Percentiles rank a stretch among this genome's conserved stretches.
Evolutionary conservation across 2,888 invertebrate species (phyloP).

Genomic region (Drosophila pullipes): DNA sequence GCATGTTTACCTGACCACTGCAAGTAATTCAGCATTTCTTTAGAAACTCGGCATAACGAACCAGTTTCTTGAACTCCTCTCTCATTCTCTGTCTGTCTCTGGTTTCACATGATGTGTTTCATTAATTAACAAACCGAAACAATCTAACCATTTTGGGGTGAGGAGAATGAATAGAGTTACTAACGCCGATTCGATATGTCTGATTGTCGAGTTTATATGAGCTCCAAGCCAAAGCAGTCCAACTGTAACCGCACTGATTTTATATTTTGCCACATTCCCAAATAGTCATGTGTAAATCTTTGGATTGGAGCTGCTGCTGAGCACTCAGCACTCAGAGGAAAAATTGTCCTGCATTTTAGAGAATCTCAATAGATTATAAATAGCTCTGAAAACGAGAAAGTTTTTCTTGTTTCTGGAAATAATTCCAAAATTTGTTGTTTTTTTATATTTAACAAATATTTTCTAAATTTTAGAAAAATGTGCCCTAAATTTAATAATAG

Average conservation of each 20-base stretch:
- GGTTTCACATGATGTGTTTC: constrained; percentile 42
- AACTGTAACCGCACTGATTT: constrained; percentile 1
- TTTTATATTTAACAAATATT: not conserved
- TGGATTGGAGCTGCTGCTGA: constrained; percentile 30
- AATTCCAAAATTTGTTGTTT: not conserved
- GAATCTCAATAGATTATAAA: not conserved
- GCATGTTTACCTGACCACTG: constrained; percentile 51
- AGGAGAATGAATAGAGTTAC: constrained; percentile 35
- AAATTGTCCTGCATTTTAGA: not conserved
- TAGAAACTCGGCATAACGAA: constrained; percentile 45
- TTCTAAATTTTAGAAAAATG: not conserved
- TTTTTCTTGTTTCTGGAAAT: not conserved
- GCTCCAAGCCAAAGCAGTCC: not conserved
- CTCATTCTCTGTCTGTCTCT: not conserved
- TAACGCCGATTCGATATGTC: constrained; percentile 55
- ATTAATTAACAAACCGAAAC: constrained; percentile 60
- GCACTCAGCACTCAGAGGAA: not conserved
- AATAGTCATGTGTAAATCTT: constrained; percentile 58
- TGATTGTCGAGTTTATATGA: constrained; percentile 40
- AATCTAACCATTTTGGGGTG: not conserved
- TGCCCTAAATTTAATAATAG: not conserved
- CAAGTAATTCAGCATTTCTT: constrained; percentile 55
- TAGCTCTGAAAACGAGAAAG: not conserved
- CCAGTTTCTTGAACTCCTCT: constrained; percentile 39
- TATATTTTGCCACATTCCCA: constrained; percentile 16